Percentiles rank a stretch among this genome's conserved stretches.
Conservation (phyloP, 2,113 vertebrate species). For the Oxyruncus cristatus region DNA sequence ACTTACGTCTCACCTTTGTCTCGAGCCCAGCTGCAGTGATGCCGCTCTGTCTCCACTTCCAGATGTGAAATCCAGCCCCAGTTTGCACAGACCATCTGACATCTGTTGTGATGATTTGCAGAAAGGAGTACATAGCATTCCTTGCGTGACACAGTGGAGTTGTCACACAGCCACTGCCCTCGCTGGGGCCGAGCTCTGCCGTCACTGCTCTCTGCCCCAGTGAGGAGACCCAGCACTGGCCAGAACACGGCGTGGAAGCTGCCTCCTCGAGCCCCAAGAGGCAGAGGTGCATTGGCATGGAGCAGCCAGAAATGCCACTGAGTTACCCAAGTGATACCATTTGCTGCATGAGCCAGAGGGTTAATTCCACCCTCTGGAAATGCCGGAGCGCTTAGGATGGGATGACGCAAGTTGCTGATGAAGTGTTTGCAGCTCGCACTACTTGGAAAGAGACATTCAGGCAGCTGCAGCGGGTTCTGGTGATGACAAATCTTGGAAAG, state of each 20-base stretch:
- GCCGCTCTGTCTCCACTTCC: background rate
- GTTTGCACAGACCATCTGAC: background rate
- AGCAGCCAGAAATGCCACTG: background rate
- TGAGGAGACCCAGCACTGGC: background rate
- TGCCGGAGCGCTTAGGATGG: background rate
- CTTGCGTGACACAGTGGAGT: background rate
- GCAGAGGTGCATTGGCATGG: background rate
- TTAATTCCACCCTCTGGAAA: constrained; percentile 23
- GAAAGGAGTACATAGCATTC: background rate
- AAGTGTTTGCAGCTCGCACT: background rate
- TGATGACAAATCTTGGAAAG: constrained; percentile 56
- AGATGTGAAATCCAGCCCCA: background rate
- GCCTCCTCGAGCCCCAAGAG: fast-evolving
- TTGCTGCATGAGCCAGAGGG: background rate
- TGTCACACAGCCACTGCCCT: background rate
- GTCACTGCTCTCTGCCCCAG: background rate
- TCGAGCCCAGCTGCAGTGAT: background rate
- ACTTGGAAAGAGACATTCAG: constrained; percentile 12
- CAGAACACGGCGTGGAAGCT: background rate
- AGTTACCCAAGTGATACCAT: background rate
- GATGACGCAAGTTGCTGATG: constrained; percentile 8
- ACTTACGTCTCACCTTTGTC: background rate
- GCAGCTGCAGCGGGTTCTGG: constrained; percentile 22
- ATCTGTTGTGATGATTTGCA: constrained; percentile 2
- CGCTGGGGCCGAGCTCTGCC: fast-evolving